A percentile compares a stretch with the other conserved stretches of the same genome.
Evolutionary conservation across 2,113 vertebrate genomes (phyloP).

Genomic region (Haemorhous mexicanus): DNA sequence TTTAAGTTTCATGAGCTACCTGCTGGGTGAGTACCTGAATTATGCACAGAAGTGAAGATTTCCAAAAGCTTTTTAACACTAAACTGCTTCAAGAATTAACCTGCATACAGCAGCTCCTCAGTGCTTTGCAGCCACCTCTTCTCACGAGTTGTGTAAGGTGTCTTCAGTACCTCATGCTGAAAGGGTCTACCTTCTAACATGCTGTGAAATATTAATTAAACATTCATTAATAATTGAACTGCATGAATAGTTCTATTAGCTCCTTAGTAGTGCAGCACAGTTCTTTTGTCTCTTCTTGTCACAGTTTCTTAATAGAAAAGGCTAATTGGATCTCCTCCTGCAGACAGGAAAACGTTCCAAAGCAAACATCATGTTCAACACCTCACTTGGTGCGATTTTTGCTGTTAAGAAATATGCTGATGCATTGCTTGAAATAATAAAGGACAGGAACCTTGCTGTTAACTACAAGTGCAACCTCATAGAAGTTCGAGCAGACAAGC

Average conservation of each 20-base stretch:
- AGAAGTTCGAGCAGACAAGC: slow-evolving; percentile 89
- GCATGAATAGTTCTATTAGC: not conserved
- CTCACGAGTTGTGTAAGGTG: not conserved
- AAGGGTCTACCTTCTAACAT: not conserved
- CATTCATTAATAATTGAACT: not conserved
- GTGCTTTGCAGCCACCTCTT: not conserved
- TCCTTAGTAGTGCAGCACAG: not conserved
- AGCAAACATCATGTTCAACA: slow-evolving; percentile 86
- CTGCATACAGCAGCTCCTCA: not conserved
- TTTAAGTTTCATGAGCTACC: not conserved
- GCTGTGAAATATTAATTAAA: not conserved
- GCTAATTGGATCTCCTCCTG: slow-evolving; percentile 52
- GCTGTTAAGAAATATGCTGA: slow-evolving; percentile 92
- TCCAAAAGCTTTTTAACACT: not conserved
- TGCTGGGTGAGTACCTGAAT: not conserved
- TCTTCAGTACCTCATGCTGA: not conserved
- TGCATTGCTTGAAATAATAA: slow-evolving; percentile 83
- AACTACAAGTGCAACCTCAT: slow-evolving; percentile 86
- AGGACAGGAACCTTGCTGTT: slow-evolving; percentile 78
- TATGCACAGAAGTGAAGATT: not conserved
- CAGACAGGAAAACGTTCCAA: slow-evolving; percentile 87
- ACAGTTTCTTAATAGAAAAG: not conserved
- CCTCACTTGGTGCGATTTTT: slow-evolving; percentile 78
- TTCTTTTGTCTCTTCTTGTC: not conserved
- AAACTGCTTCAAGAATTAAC: not conserved